A percentile compares a stretch with the other conserved stretches of the same genome.
Evolutionary conservation across 2,113 vertebrate species (phyloP).

Genomic region (Gadus macrocephalus): DNA sequence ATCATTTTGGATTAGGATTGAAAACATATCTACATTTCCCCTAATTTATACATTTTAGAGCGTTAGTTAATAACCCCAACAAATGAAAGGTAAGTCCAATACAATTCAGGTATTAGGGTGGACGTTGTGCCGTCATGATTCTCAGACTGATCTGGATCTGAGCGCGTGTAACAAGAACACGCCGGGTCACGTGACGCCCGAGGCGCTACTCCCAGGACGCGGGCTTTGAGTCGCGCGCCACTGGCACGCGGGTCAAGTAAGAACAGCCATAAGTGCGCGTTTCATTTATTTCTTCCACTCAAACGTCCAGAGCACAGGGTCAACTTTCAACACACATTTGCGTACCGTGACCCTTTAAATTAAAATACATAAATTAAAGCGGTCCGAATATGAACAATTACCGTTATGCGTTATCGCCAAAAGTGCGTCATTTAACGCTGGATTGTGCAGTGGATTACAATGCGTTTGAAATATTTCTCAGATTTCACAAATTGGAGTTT

Average conservation of each 20-base stretch:
- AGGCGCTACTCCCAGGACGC: too few species aligned
- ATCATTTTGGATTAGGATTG: too few species aligned
- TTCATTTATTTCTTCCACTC: slow-evolving; percentile 62
- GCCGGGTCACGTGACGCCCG: too few species aligned
- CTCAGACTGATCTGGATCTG: too few species aligned
- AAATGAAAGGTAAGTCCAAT: too few species aligned
- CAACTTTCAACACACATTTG: slow-evolving; percentile 37
- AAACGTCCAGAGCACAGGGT: slow-evolving; percentile 42
- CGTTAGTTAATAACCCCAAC: too few species aligned
- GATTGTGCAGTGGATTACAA: slow-evolving; percentile 44
- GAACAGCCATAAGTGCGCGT: slow-evolving; percentile 47
- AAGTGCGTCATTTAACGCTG: slow-evolving; percentile 41
- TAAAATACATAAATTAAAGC: slow-evolving; percentile 72
- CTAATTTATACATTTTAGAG: too few species aligned
- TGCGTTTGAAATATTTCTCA: background rate
- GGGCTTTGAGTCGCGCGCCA: too few species aligned
- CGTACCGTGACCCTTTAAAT: slow-evolving; percentile 61
- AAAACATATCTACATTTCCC: too few species aligned
- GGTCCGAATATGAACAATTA: slow-evolving; percentile 64
- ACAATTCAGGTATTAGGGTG: too few species aligned
- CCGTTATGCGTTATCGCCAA: slow-evolving; percentile 59
- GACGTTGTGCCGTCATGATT: too few species aligned
- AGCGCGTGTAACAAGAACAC: too few species aligned
- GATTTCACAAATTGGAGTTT: slow-evolving; percentile 31
- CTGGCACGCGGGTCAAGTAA: slow-evolving; percentile 14